Evolutionary conservation across 1,140 invertebrate species (phyloP).

Genomic region (Zaprionus gabonicus): DNA sequence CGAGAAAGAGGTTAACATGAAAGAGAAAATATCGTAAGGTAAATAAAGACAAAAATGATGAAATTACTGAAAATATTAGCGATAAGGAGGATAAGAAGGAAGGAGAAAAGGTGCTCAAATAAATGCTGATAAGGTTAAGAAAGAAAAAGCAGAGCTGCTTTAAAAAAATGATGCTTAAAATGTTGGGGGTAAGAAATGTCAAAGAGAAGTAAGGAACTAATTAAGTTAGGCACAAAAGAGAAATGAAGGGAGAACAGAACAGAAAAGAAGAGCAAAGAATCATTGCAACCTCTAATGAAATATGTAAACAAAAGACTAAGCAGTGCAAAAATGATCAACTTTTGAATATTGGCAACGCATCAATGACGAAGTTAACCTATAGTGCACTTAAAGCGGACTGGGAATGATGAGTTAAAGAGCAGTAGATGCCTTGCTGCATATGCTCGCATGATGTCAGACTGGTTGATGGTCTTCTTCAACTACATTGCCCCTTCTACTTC

Average conservation of each 20-base stretch:
- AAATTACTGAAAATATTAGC: neutral
- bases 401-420: no score
- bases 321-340: no score
- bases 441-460: neutral
- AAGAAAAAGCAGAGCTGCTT: neutral
- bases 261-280: no score
- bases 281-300: no score
- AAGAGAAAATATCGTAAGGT: neutral
- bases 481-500: no score
- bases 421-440: neutral
- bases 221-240: neutral
- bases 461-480: no score
- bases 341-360: no score
- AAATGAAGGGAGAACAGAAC: neutral
- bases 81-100: neutral
- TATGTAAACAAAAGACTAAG: no score
- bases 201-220: neutral
- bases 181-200: neutral
- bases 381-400: no score
- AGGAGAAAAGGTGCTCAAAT: neutral
- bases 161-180: neutral
- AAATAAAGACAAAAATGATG: neutral
- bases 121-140: neutral
- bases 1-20: neutral
- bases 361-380: no score